Evolutionary conservation across 2,113 vertebrate species (phyloP).

Genomic region (Fukomys damarensis): DNA sequence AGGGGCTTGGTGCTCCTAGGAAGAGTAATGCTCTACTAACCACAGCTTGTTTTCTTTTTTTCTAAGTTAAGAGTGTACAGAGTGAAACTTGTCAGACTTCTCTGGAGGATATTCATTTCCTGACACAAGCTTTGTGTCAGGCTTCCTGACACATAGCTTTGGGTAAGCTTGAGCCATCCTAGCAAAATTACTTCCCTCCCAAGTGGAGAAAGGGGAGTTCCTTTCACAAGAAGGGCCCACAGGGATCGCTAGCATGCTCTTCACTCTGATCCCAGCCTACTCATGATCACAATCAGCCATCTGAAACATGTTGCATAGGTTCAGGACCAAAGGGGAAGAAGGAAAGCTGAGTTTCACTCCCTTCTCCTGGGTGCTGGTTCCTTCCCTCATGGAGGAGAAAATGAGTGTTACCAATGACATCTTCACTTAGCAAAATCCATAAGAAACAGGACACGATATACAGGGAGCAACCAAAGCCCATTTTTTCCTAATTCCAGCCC

Average conservation of each 20-base stretch:
- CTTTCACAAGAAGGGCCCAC: background rate
- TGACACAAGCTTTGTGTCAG: no score
- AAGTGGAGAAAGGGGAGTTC: background rate
- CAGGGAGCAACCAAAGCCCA: background rate
- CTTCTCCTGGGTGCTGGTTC: background rate
- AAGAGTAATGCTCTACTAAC: background rate
- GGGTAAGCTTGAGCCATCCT: background rate
- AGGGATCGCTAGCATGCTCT: background rate
- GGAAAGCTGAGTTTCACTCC: background rate
- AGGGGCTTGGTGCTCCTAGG: background rate
- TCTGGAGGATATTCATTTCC: background rate
- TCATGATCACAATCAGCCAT: background rate
- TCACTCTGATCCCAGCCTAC: background rate
- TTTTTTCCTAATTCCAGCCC: background rate
- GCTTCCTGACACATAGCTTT: background rate
- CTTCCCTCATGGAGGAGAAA: background rate
- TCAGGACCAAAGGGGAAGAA: background rate
- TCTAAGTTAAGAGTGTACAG: conserved; percentile 18
- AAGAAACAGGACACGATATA: background rate
- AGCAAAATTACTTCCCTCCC: background rate
- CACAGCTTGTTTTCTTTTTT: conserved; percentile 35
- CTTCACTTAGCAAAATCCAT: background rate
- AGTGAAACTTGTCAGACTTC: background rate
- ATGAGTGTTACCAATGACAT: background rate
- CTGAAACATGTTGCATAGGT: background rate